phyloP scores from a whole-genome alignment of 2,113 vertebrate species.

The Notarius quadriscutis region DNA sequence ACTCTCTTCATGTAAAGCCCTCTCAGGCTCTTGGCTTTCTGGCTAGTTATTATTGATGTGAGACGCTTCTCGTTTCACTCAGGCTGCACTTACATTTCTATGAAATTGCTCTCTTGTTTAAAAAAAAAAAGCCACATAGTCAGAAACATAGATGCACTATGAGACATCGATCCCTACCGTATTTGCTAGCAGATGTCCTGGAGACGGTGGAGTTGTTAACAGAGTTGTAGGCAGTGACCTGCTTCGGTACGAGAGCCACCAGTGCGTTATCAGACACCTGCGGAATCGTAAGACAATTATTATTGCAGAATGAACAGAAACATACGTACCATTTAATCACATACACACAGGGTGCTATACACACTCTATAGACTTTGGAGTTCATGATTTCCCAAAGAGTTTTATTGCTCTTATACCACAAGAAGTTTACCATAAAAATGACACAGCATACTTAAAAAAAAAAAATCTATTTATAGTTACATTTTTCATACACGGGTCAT shows the following conservation, averaged over 20 bases:
- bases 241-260: slow-evolving; percentile 95
- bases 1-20: slow-evolving; percentile 28
- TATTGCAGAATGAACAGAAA: background rate
- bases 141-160: background rate
- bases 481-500: too few species aligned
- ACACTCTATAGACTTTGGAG: background rate
- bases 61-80: slow-evolving; percentile 34
- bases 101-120: background rate
- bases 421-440: background rate
- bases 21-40: slow-evolving; percentile 39
- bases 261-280: slow-evolving; percentile 93
- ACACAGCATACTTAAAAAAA: background rate
- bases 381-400: background rate
- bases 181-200: slow-evolving; percentile 95
- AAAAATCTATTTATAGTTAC: too few species aligned
- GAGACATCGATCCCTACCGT: slow-evolving; percentile 72
- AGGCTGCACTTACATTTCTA: background rate
- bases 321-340: background rate
- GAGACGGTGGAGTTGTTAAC: slow-evolving; percentile 97
- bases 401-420: background rate
- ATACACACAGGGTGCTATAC: background rate
- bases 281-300: background rate
- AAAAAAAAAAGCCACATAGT: background rate
- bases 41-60: slow-evolving; percentile 22
- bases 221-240: slow-evolving; percentile 95